These are phyloP conservation scores for Apogon hyalosoma DNA, from an alignment of 2,797 vertebrate genomes.

Conservation along the genomic window DNA sequence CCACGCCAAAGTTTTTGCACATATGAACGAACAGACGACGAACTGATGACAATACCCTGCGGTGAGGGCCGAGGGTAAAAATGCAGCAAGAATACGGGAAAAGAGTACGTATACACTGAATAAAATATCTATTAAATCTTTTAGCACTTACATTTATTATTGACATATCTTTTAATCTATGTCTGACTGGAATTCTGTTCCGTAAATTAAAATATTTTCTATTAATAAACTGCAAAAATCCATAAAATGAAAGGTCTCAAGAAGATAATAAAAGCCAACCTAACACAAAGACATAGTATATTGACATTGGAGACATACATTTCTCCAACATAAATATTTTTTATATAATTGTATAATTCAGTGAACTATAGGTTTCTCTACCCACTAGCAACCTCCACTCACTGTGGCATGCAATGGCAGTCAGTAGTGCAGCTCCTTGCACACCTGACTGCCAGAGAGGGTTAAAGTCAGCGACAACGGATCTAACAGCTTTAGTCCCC, in stretches of 20 bases:
- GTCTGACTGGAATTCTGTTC: not conserved
- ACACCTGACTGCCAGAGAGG: constrained; percentile 72
- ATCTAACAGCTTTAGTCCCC: constrained; percentile 78
- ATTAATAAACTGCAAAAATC: not conserved
- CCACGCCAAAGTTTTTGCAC: too few relatives aligned
- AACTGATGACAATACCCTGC: too few relatives aligned
- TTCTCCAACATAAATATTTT: not conserved
- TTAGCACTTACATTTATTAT: too few relatives aligned
- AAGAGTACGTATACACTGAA: too few relatives aligned
- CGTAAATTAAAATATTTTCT: not conserved
- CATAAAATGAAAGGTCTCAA: not conserved
- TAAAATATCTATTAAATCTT: too few relatives aligned
- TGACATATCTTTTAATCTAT: not conserved
- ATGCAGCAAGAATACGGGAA: too few relatives aligned
- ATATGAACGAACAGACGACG: too few relatives aligned
- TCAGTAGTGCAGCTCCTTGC: constrained; percentile 46
- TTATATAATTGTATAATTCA: constrained; percentile 6
- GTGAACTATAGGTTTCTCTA: constrained; percentile 6
- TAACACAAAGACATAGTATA: not conserved
- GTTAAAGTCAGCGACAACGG: constrained; percentile 73
- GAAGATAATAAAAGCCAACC: not conserved
- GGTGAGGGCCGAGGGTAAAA: too few relatives aligned
- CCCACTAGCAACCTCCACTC: constrained; percentile 25
- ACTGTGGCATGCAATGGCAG: constrained; percentile 47
- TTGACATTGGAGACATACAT: not conserved